phyloP scores from a whole-genome alignment of 2,113 vertebrate species.

The Megaceryle maxima region DNA sequence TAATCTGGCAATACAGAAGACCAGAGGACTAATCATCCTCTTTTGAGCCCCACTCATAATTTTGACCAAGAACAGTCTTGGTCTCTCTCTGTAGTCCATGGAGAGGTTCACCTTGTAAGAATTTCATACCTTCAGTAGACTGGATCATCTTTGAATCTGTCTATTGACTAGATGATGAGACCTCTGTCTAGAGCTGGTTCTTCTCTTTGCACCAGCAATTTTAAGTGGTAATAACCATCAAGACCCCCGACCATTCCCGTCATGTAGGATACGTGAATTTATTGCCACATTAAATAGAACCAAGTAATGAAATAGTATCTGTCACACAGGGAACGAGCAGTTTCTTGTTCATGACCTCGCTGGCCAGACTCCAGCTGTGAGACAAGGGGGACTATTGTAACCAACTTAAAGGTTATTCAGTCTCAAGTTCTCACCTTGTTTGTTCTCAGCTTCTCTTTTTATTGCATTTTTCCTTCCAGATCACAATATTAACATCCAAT shows the following conservation, averaged over 20 bases:
- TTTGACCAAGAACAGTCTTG: neutral
- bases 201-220: neutral
- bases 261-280: neutral
- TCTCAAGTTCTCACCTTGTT: neutral
- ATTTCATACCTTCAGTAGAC: neutral
- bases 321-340: neutral
- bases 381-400: conserved; percentile 10
- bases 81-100: neutral
- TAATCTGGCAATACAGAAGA: neutral
- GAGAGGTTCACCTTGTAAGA: neutral
- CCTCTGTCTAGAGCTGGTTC: neutral
- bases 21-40: too few relatives aligned
- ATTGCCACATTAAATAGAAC: neutral
- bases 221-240: neutral
- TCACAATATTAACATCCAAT: neutral
- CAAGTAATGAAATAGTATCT: neutral
- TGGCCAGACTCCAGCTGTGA: conserved; percentile 11
- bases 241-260: neutral
- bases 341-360: neutral
- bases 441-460: conserved; percentile 5
- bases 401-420: neutral
- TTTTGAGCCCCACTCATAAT: neutral
- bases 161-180: neutral
- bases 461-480: neutral
- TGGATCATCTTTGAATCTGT: neutral